Base-by-base conservation (phyloP, 1,140 invertebrate genomes). In the Lerema accius region DNA sequence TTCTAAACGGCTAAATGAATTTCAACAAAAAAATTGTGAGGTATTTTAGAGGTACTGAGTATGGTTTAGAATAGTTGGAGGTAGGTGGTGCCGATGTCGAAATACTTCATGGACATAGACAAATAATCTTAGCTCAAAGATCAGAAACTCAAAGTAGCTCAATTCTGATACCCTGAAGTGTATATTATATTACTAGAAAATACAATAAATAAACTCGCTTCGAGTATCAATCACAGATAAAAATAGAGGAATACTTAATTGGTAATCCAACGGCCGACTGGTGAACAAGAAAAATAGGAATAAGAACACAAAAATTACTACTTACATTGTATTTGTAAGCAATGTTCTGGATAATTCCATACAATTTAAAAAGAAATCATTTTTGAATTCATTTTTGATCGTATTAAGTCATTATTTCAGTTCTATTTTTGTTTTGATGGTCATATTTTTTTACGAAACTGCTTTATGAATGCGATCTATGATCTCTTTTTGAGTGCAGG, bases 211-310 rank as follows among this genome's bases (percentile, higher is more conserved):
- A 23, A 46, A 23, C 43, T 11, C 2, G 3, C 4, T 9, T 40
- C 32, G 40, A 35, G 5, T 26, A 58, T 32, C 26, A 35, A 35
- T 46, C 53, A 45, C 14, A 42, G 15, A 58, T 13, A 45, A 43
- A 32, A 58, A 32, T 32, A 58, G 40, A 43, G 9, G 13, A 32
- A 15, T 16, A 28, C 16, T 11, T 37, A 39, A 43, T 35, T 58
- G 15, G 53, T 58, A 58, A 58, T 46, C 26, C 26, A 10, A 35
- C 26, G 15, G 5, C 55, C 40, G 45, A 46, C 55, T 35, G 55
- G 42, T 45, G 23, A 58, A 19, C 1, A 14, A 42, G 40, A 32
- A 56, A 56, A 56, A 56, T 42, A 46, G 4, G 7, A 42, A 26
- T 16, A 45, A 11, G 14, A 15, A 45, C 7, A 46, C 43, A 49